These are phyloP conservation scores for Bombyx mori DNA, from an alignment of 1,140 invertebrate genomes.

Conservation along the genomic window ASM3026992v2 NC_085119.1:9584501-9585000, in stretches of 20 bases:
- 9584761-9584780: conserved; percentile 8
- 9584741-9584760: conserved; percentile 23
- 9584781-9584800: background rate
- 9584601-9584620: conserved; percentile 60
- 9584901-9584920: conserved; percentile 49
- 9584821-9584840: conserved; percentile 1
- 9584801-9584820: background rate
- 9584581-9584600: conserved; percentile 63
- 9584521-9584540: conserved; percentile 9
- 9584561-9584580: conserved; percentile 66
- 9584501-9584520: background rate
- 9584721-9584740: conserved; percentile 21
- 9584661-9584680: conserved; percentile 53
- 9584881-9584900: conserved; percentile 56
- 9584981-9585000: conserved; percentile 17
- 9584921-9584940: conserved; percentile 53
- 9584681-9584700: conserved; percentile 45
- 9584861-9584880: conserved; percentile 53
- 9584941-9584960: conserved; percentile 60
- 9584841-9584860: conserved; percentile 29
- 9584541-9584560: conserved; percentile 38
- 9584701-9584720: conserved; percentile 37
- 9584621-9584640: conserved; percentile 68
- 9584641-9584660: conserved; percentile 54
- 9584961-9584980: conserved; percentile 54